Evolutionary conservation across 2,113 vertebrate species (phyloP).

Genomic region (Trogon melanurus): DNA sequence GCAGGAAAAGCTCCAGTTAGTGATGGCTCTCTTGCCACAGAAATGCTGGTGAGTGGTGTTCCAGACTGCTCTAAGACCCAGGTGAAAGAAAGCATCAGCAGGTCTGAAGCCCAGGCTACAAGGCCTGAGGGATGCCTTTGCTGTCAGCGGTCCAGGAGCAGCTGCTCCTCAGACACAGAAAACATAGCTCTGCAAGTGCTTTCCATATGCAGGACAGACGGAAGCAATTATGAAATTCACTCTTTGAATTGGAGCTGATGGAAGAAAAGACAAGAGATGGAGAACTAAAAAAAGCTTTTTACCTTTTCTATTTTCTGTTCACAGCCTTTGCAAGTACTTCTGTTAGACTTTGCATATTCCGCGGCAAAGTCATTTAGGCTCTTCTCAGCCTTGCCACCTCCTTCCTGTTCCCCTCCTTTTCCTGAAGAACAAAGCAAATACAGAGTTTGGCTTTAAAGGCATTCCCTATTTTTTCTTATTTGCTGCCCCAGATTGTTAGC

Average conservation of each 20-base stretch:
- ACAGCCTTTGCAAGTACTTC: slow-evolving; percentile 96
- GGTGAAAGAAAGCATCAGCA: background rate
- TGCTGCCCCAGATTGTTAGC: background rate
- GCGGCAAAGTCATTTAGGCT: slow-evolving; percentile 90
- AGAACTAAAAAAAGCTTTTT: background rate
- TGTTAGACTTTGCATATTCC: slow-evolving; percentile 97
- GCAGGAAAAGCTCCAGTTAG: background rate
- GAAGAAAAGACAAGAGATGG: background rate
- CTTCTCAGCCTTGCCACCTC: slow-evolving; percentile 85
- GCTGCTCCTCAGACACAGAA: background rate
- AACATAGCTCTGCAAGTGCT: background rate
- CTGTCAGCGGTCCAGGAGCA: background rate
- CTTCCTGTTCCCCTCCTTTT: slow-evolving; percentile 79
- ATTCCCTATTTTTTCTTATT: background rate
- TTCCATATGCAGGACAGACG: background rate
- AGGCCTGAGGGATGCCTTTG: background rate
- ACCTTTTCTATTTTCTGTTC: slow-evolving; percentile 97
- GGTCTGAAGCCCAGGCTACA: background rate
- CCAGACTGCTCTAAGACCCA: background rate
- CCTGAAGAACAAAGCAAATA: slow-evolving; percentile 62
- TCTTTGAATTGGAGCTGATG: background rate
- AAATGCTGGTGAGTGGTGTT: background rate
- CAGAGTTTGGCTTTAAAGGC: background rate
- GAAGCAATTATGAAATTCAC: background rate
- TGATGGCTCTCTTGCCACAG: background rate